Evolutionary conservation across 2,797 vertebrate species (phyloP), one percentile per base, ranked within the genome.

Genomic region (Phrynocephalus vlangalii): DNA sequence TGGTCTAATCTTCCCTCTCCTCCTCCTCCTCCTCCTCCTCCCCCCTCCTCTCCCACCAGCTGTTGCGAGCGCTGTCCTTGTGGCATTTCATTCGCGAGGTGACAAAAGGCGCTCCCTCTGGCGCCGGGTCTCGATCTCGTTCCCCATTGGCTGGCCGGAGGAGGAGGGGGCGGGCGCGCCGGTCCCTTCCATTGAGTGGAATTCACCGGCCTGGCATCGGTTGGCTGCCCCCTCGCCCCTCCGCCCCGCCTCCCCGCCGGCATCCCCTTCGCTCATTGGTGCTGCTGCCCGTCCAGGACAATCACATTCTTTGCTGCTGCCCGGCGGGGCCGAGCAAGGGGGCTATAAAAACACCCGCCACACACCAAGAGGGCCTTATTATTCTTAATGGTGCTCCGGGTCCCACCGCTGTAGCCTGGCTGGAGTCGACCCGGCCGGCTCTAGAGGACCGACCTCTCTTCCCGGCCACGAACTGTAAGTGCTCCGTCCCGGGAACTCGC

Each of bases 181-280:
- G 90, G n/a, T 52, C 66, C 95, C 95, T 95, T 97, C 97, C 97
- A 97, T 96, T 96, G 95, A 97, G 96, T 94, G 94, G 96, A 96
- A 91, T 94, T 95, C 96, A 96, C 97, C 96, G 93, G 96, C 96
- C 97, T 98, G 97, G 98, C 97, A 96, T 98, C 98, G 97, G 97
- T 94, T 91, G 92, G 88, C 92, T 93, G 86, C 83, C 96, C 86
- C 88, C 73, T 78, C 79, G 44, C 88, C 89, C 91, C 91, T 97
- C 96, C 94, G 6, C 72, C 68, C 15, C 76, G 38, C 30, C 28
- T 15, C 6, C 28, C 28, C 1, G n/a, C n/a, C 50, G 2, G 6
- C 50, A 33, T 6, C 78, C 84, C 76, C 44, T 88, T 89, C 91
- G 92, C 97, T 96, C 94, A 98, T 98, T 98, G 98, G 98, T 95